Evolutionary conservation across 2,113 vertebrate genomes (phyloP), one percentile per base, ranked within the genome.

Genomic region (Ivindomyrus marchei): DNA sequence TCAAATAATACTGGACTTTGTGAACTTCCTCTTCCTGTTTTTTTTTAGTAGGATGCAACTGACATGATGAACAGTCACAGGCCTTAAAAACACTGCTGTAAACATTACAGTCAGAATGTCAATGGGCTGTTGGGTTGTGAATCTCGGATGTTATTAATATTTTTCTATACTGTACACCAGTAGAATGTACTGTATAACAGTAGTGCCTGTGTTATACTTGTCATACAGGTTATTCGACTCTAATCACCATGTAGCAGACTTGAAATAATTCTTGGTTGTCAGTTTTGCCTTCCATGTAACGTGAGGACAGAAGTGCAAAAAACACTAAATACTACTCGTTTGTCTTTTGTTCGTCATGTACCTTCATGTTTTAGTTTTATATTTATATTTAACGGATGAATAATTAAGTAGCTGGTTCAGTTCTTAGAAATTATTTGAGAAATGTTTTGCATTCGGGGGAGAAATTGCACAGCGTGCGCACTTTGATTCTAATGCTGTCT

Each of bases 141-240:
- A 52, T 50, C 85, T 11, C 24, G 3, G 5, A 27, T 86, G 36
- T 50, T 2, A 24, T 86, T 36, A 13, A 15, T 86, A 49, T 36
- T 24, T 86, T 86, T 50, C 24, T 52, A 27, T 5, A 31, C 58
- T 66, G 58, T 66, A 1, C 58, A 62, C 24, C n/a, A 36, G 49
- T 8, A 80, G 3, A 77, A 77, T 89, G 66, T 77, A 77, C 88
- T 77, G 49, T 53, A 87, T 24, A 53, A n/a, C 85, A 89, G 21
- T 24, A 77, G n/a, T 53, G 49, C 74, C 49, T 52, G 2, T 83
- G 47, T 17, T 53, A 13, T 53, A n/a, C 31, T 3, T 4, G 15
- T 1, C 31, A n/a, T 39, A 36, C 13, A 53, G 50, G n/a, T 11
- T 87, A 19, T 42, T 53, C 7, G 49, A 19, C 47, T n/a, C 46